Evolutionary conservation across 1,140 invertebrate genomes (phyloP), one percentile per base, ranked within the genome.

Genomic region (Fopius arisanus): DNA sequence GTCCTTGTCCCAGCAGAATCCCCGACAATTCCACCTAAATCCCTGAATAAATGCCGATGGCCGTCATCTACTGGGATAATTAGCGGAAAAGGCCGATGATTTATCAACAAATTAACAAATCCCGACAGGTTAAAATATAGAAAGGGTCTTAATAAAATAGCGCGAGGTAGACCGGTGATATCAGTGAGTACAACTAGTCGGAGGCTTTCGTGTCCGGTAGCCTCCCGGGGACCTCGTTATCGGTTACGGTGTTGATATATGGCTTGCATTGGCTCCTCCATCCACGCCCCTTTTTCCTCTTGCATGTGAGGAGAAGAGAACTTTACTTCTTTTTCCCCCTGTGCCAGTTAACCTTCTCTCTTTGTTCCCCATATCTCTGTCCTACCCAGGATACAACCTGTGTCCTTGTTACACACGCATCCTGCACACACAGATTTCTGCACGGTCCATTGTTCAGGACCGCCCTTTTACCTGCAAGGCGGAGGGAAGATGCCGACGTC

Each of bases 161-260:
- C 54, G 10, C 19, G n/a, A n/a, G 19, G 23, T n/a, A n/a, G n/a
- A n/a, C n/a, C 43, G 14, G 16, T 48, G 43, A 48, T 48, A 48
- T 48, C 16, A 6, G 43, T 59, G 54, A 14, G 19, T 59, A 28
- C 19, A 31, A 65, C 54, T 63, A 31, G 71, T 48, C 48, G 40
- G 66, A 19, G 28, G 65, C 69, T 41, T 28, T 40, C 29, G 31
- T 72, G 80, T 75, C 76, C 79, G 74, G 82, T 81, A 83, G 81
- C 79, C 81, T 83, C 81, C 75, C 75, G 77, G 79, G 37, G 68
- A 77, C 73, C 76, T 77, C 76, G 76, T 77, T 77, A 77, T 77
- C 76, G 71, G 76, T 72, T 40, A 69, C 73, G 59, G 77, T 81
- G 82, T 84, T 84, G 83, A 84, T 84, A 84, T 84, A 84, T 82